Base-by-base conservation (phyloP, 2,888 invertebrate genomes). In the Rotaria socialis region DNA sequence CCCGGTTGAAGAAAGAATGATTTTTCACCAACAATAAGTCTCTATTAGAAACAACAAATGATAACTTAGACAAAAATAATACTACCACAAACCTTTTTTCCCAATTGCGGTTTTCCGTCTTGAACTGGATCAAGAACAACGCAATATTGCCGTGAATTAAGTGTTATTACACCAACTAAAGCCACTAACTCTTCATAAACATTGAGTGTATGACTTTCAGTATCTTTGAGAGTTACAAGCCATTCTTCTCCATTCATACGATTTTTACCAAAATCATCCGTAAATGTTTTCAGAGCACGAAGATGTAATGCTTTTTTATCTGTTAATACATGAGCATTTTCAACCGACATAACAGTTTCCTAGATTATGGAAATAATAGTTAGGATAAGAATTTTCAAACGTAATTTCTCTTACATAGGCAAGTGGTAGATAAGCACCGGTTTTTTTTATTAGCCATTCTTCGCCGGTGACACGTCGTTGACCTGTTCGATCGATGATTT, bases 171-270 rank as follows among this genome's bases (percentile, higher is more conserved):
- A 86, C 90, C 89, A 22, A 92, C 90, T 11, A 91, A 90, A 47
- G 91, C 91, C 19, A 92, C 89, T 14, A 92, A 91, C 90, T 91
- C 90, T 89, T 92, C 92, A 88, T 92, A 92, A 5, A 92, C 92
- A 88, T 90, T 90, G n/a, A 92, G 92, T 87, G 92, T 92, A 88
- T 92, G 92, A 24, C 92, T 91, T 87, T 92, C 92, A 22, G 91
- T 91, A 88, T 92, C 92, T 8, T 89, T 88, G 89, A 91, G 89
- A 47, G 90, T 92, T 84, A 92, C 91, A 84, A 92, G 88, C 92
- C 92, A 92, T 89, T 92, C 92, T 87, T 92, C 92, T 60, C 92
- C 92, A 88, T 92, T 92, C 88, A 92, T 92, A 47, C 92, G 89
- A 11, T 89, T 88, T 16, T 90, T 88, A 19, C 90, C 90, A 88